Evolutionary conservation across 1,140 invertebrate species (phyloP), one percentile per base, ranked within the genome.

Genomic region (Saxidomus purpurata): DNA sequence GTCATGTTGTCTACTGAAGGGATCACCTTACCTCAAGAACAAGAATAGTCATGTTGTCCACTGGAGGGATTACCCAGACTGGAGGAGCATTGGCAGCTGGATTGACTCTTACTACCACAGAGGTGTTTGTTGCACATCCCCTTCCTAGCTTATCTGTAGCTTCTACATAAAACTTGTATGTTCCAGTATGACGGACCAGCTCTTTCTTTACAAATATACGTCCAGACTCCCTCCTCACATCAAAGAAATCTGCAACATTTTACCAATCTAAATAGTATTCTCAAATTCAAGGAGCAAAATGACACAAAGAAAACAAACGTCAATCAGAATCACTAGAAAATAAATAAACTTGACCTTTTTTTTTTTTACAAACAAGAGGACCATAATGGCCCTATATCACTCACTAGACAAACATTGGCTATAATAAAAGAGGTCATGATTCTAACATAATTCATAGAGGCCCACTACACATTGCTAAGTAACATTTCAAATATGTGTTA

Each of bases 71-170:
- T 86, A 98, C 61, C 93, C 94, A 98, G 88, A 95, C 96, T 0
- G 98, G 98, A 19, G 97, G 97, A 93, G 98, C 98, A 93, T 98
- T 98, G 90, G 98, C 98, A 0, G 98, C 97, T 93, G 98, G 98
- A 22, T 90, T 52, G 0, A 95, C 92, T 2, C 67, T 83, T 6
- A 95, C 90, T 22, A 76, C 77, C 28, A 94, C 91, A 67, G 88
- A 84, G 0, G 93, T 91, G 22, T 85, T 87, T 17, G 86, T 61
- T 13, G 49, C 87, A 81, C 90, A 91, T 43, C 90, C 93, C 49
- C 76, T 89, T 22, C 90, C 92, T 17, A 83, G 34, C 25, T 84
- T 52, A 84, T 94, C 93, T 43, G 61, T 85, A 1, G 93, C 94
- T n/a, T 69, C 63, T 8, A 94, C 91, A 28, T 90, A 36, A 47